Base-by-base conservation (phyloP, 2,113 vertebrate genomes). In the Corythornis vintsioides region DNA sequence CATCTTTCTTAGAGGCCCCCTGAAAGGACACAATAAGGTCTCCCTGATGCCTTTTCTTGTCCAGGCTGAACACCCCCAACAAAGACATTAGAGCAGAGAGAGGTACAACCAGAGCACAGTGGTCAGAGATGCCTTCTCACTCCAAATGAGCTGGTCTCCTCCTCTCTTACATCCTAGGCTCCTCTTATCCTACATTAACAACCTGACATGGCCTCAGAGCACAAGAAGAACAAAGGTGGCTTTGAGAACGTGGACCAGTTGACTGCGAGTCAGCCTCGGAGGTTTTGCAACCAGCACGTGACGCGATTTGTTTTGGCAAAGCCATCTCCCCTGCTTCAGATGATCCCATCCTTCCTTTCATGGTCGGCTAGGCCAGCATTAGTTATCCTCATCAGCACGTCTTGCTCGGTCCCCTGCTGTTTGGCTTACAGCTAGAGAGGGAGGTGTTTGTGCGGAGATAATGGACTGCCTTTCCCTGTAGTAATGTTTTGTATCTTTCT, bases 401-500 rank as follows among this genome's bases (percentile, higher is more conserved):
- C 92, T 92, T 16, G 56, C 90, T 89, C 6, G 5, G 80, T 57
- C 82, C 90, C 90, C 93, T 74, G 87, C 86, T 92, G 90, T 64
- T 65, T 73, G 80, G 91, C 89, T 96, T 93, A 85, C 86, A 89
- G 96, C 79, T 64, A 81, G 88, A 91, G 89, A 92, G 24, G 79
- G 96, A 93, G 80, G 86, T 94, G 93, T 95, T 93, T 95, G 94
- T 74, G 77, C 0, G 10, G 83, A 94, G 94, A 94, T 95, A 97
- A 96, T 77, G 93, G 86, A 80, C 93, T 91, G 92, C 73, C 92
- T 96, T 83, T 79, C 89, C 95, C 93, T 92, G 86, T 69, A 92
- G 94, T 74, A 87, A 95, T 94, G 93, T 80, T 93, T 90, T 83
- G 55, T 94, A 93, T 92, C 95, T 95, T 93, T 92, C 96, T 86